Base-by-base conservation (phyloP, 2,888 invertebrate species). In the Oligia fasciuncula region DNA sequence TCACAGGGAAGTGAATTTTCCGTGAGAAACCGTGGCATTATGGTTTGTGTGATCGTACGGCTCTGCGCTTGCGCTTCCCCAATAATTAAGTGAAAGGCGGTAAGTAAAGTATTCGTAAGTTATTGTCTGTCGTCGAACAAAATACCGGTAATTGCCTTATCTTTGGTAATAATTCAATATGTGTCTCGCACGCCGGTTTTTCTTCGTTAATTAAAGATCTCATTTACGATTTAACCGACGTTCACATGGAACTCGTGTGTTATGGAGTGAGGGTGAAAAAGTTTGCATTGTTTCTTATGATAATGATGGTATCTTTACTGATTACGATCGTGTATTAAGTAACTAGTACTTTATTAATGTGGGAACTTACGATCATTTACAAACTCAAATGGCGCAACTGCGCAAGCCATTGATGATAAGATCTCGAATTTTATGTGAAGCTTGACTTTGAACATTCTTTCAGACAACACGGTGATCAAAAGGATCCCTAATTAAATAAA, bases 1-100 rank as follows among this genome's bases (percentile, higher is more conserved):
- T 88, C 88, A 84, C 88, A 87, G 73, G 89, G 88, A 88, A 89
- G 86, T 84, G 73, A 76, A 67, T 84, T 79, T 88, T 87, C 88
- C 80, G 88, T 88, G 88, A 85, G 88, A 88, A 87, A 72, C 62
- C 62, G 43, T 69, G 54, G 70, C 72, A 77, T 80, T 87, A 88
- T 83, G 85, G 87, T 62, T 70, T 80, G 72, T 76, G 78, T 74
- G 87, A 83, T 85, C 80, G 80, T 70, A 77, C 69, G 51, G 68
- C 66, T 75, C 72, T 75, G 62, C 46, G 43, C 23, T 57, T 62
- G 46, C 57, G 43, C 77, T 89, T 87, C 89, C 88, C 80, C 70
- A 35, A 14, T 85, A 77, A 87, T 88, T 87, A 88, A 89, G 89
- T 89, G 89, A 88, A 88, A 88, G 83, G 76, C 60, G 49, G 81